Conservation (phyloP, 2,797 vertebrate genomes). For the Hyperoplus lanceolatus region DNA sequence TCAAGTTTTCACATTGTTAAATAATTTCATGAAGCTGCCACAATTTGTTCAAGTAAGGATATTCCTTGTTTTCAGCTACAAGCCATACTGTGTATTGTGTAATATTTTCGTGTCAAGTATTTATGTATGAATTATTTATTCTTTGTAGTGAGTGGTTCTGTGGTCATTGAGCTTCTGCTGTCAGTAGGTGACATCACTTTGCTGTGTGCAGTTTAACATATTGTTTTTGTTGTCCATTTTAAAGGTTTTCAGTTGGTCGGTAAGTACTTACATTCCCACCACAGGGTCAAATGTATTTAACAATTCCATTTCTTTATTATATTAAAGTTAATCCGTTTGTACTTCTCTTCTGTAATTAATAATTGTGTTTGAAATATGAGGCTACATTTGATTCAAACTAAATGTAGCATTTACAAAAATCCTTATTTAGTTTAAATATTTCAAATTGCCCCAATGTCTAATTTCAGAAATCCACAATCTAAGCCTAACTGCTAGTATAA, state of each 20-base stretch:
- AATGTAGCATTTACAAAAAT: background rate
- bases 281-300: background rate
- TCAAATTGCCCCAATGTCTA: slow-evolving; percentile 4
- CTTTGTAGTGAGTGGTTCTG: background rate
- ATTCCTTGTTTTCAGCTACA: background rate
- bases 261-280: background rate
- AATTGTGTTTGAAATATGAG: background rate
- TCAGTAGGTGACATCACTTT: slow-evolving; percentile 9
- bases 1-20: background rate
- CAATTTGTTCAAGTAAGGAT: background rate
- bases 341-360: background rate
- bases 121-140: slow-evolving; percentile 34
- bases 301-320: background rate
- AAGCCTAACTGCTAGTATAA: background rate
- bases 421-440: background rate
- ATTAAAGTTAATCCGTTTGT: background rate
- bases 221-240: background rate
- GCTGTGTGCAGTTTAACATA: slow-evolving; percentile 4
- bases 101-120: slow-evolving; percentile 9
- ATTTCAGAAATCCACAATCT: background rate
- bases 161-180: slow-evolving; percentile 22
- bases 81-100: background rate
- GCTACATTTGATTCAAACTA: background rate
- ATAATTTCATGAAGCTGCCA: background rate
- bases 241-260: slow-evolving; percentile 8